phyloP scores from a whole-genome alignment of 1,140 invertebrate genomes.

The Aphelenchoides avenae region DNA sequence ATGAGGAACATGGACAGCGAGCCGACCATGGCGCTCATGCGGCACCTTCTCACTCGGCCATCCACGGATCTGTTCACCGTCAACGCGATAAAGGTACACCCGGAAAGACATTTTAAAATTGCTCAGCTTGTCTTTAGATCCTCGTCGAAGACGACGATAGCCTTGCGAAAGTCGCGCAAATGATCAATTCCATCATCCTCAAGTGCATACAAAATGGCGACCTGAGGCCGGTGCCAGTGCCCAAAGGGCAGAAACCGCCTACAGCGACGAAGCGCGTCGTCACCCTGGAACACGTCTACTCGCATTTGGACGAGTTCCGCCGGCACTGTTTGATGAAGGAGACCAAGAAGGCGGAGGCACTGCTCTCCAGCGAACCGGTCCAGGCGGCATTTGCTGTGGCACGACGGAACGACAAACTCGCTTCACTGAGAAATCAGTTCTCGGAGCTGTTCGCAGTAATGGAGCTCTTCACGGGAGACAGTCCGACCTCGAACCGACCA shows the following conservation, averaged over 20 bases:
- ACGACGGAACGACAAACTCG: background rate
- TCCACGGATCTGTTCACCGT: conserved; percentile 31
- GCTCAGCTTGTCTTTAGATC: conserved; percentile 16
- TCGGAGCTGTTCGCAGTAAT: conserved; percentile 11
- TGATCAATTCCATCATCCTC: conserved; percentile 8
- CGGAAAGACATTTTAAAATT: too few species aligned
- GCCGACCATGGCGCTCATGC: conserved; percentile 9
- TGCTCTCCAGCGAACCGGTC: conserved; percentile 5
- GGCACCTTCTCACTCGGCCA: conserved; percentile 9
- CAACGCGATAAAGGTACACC: conserved; percentile 22
- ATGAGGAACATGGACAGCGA: conserved; percentile 30
- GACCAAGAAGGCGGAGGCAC: background rate
- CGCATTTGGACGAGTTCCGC: conserved; percentile 16
- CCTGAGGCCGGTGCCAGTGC: conserved; percentile 1
- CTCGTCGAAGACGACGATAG: conserved; percentile 10
- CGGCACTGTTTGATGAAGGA: conserved; percentile 15
- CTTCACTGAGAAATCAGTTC: background rate
- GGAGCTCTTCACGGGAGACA: conserved; percentile 8
- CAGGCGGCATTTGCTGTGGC: conserved; percentile 1
- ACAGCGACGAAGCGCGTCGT: background rate
- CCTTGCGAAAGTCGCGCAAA: conserved; percentile 8
- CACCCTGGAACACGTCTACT: conserved; percentile 8
- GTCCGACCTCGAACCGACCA: conserved; percentile 1
- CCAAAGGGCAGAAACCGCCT: background rate
- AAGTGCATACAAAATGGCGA: background rate